Base-by-base conservation (phyloP, 2,797 vertebrate species). In the Erithacus rubecula region DNA sequence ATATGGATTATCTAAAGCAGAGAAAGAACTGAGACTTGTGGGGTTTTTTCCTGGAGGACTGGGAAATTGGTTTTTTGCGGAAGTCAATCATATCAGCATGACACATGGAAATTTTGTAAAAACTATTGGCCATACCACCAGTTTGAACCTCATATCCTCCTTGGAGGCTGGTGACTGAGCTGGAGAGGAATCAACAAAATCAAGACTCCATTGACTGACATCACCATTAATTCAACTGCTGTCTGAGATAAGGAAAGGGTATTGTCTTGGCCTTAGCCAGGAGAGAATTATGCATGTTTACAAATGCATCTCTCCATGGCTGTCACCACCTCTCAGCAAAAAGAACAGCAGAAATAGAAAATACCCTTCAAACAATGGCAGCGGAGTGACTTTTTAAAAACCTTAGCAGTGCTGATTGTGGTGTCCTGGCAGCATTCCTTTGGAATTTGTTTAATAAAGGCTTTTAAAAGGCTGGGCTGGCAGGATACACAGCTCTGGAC, bases 291-390 rank as follows among this genome's bases (percentile, higher is more conserved):
- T 41, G 26, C 14, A n/a, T 68, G 43, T 87, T 95, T 84, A 52
- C 41, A 87, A 59, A 79, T 22, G 22, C 36, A 46, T 49, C 51
- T 56, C 34, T 71, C 63, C 55, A 17, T 22, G 32, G 36, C 10
- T 95, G 77, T 68, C 62, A 77, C 39, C 65, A 67, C 36, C 49
- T 81, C 70, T 64, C 49, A 79, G 34, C 71, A 82, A 78, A 90
- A 87, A 72, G 62, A 84, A 58, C 10, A 87, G 43, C 36, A 89
- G 64, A 84, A 93, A 69, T n/a, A 85, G 71, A 79, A 94, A 90
- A 89, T 20, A 67, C 15, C 27, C 69, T 67, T 78, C 79, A 71
- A 72, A 86, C 37, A 93, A 67, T 27, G 76, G 32, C 60, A 88
- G 16, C n/a, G 14, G 15, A 64, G 9, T n/a, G 58, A 69, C 62